Evolutionary conservation across 1,140 invertebrate species (phyloP), one percentile per base, ranked within the genome.

Genomic region (Drosophila sechellia): DNA sequence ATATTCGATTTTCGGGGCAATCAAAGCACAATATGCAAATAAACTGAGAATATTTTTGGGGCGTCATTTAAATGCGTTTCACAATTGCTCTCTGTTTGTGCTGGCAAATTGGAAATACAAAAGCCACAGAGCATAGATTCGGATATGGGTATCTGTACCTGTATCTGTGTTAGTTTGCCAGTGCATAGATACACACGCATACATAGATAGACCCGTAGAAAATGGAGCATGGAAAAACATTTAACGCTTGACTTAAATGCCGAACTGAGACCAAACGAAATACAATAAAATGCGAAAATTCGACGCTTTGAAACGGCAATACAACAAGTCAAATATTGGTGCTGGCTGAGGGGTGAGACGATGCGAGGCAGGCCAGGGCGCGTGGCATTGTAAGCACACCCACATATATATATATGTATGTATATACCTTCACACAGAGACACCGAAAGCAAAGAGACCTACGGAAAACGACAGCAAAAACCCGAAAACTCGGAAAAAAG

Each of bases 321-420:
- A 79, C 71, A 89, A 69, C 79, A 87, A 87, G 84, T 87, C 79
- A 89, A 87, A 87, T 89, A 87, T 87, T 87, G 79, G 71, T 73
- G 58, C 63, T 54, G 59, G 60, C 50, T 39, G 25, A 48, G 25
- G 34, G 72, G 12, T 6, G 20, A 0, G 34, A 34, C 10, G 34
- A 10, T 8, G 2, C 39, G 39, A 57, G 22, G 42, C 53, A 35
- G 55, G 15, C 40, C 53, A 40, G 42, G 39, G 56, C 68, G 61
- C 37, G 59, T 70, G 45, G 37, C 43, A 40, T 74, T 65, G 65
- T 73, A 34, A 46, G 59, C 56, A 78, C 45, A 65, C 65, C 1
- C 61, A 72, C n/a, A 35, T 31, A 31, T 31, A 31, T 31, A 22
- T 22, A 3, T 22, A 22, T 22, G 20, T 22, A 22, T 22, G 20